Conservation (phyloP, 2,888 invertebrate species). For the Parasteatoda lunata region DNA sequence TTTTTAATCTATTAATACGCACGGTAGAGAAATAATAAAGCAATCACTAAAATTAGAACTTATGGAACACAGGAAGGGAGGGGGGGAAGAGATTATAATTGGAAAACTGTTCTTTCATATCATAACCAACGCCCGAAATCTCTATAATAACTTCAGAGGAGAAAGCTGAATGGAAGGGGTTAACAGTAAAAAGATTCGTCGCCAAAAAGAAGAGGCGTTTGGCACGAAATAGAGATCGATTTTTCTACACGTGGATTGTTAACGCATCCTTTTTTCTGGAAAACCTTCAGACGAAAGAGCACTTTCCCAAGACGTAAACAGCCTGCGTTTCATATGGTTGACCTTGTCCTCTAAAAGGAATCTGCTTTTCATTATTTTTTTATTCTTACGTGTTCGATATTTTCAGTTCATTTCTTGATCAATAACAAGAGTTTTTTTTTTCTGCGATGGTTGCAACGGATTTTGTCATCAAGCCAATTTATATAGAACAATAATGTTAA, state of each 20-base stretch:
- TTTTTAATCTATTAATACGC: slow-evolving; percentile 36
- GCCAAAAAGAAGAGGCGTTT: slow-evolving; percentile 36
- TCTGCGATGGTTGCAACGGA: background rate
- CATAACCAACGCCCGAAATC: slow-evolving; percentile 57
- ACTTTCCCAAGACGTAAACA: slow-evolving; percentile 63
- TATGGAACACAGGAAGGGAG: slow-evolving; percentile 8
- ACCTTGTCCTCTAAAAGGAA: slow-evolving; percentile 66
- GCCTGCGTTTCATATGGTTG: slow-evolving; percentile 37
- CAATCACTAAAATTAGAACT: slow-evolving; percentile 23
- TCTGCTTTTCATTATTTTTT: slow-evolving; percentile 16
- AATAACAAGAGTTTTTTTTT: background rate
- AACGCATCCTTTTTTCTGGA: slow-evolving; percentile 47
- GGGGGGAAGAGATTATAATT: slow-evolving; percentile 21
- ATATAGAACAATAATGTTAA: no score
- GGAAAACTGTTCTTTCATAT: slow-evolving; percentile 13
- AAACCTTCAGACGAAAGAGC: slow-evolving; percentile 60
- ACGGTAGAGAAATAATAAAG: slow-evolving; percentile 2
- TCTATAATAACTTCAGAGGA: slow-evolving; percentile 22
- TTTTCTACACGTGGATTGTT: slow-evolving; percentile 54
- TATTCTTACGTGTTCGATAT: slow-evolving; percentile 7
- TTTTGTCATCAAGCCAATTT: no score
- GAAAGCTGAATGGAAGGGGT: slow-evolving; percentile 42
- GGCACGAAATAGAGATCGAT: slow-evolving; percentile 43
- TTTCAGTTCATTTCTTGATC: background rate
- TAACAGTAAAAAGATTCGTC: slow-evolving; percentile 13